Base-by-base conservation (phyloP, 2,113 vertebrate genomes). In the Sminthopsis crassicaudata region DNA sequence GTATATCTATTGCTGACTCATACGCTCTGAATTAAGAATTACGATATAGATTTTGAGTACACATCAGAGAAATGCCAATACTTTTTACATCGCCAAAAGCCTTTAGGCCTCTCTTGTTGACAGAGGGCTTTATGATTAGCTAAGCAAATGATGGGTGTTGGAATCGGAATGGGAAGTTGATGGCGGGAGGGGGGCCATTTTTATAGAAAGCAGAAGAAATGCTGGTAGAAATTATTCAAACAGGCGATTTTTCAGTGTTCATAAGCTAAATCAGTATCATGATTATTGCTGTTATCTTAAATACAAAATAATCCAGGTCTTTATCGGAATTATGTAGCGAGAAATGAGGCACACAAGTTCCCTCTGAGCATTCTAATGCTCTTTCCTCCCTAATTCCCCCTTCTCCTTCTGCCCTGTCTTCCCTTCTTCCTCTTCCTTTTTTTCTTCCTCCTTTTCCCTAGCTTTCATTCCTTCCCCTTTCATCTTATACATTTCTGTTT, bases 1-100 rank as follows among this genome's bases (percentile, higher is more conserved):
- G 91, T 48, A 26, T 91, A 94, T 96, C 55, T 97, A 92, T 96
- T 97, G 98, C 97, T 98, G 95, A 94, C 93, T 97, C 94, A 95
- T 76, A 91, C 52, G 90, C 95, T 88, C 46, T 95, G 92, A 98
- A 97, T 95, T 97, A 96, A 95, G 93, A 97, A 97, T 94, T 95
- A 95, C 57, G 89, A 93, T 97, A 97, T 97, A 94, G 97, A 96
- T 97, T 97, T 96, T 95, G 84, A 97, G 90, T 97, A 96, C 94
- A 97, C 92, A 96, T 95, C 92, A 98, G 92, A 95, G 97, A 97
- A 98, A 96, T 96, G 94, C 54, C 96, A 91, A 96, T 98, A 97
- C 60, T 95, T 97, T 97, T 92, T 60, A 9, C 91, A 36, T 93
- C 96, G 55, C 53, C 96, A 95, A 96, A 96, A 97, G 90, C 90